Evolutionary conservation across 2,888 invertebrate genomes (phyloP).

Genomic region (Tortricodes alternella): DNA sequence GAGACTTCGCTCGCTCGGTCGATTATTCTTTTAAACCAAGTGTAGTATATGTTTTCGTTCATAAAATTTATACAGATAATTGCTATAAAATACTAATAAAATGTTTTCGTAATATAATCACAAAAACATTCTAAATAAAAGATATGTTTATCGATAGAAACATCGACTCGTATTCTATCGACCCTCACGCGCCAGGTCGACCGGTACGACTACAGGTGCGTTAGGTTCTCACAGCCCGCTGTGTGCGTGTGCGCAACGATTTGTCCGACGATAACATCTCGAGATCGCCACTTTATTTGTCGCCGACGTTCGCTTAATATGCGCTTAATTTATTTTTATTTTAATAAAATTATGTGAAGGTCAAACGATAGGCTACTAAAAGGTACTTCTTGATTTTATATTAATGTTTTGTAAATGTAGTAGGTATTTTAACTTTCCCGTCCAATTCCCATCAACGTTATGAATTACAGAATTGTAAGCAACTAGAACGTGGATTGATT

Average conservation of each 20-base stretch:
- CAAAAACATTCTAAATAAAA: slow-evolving; percentile 19
- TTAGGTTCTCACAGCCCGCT: slow-evolving; percentile 68
- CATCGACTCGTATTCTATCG: slow-evolving; percentile 38
- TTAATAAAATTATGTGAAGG: slow-evolving; percentile 3
- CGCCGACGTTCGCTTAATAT: slow-evolving; percentile 20
- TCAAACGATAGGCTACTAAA: background rate
- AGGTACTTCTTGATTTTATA: background rate
- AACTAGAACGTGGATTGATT: too few relatives aligned
- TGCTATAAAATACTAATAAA: background rate
- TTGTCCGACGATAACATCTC: slow-evolving; percentile 64
- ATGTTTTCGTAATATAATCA: background rate
- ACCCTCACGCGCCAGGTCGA: slow-evolving; percentile 44
- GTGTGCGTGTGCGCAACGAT: slow-evolving; percentile 58
- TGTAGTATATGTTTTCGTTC: too few relatives aligned
- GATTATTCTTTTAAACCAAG: too few relatives aligned
- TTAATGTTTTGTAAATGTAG: too few relatives aligned
- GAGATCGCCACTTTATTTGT: slow-evolving; percentile 60
- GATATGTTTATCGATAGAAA: slow-evolving; percentile 34
- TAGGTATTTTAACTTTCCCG: too few relatives aligned
- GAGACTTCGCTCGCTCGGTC: too few relatives aligned
- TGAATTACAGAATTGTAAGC: too few relatives aligned
- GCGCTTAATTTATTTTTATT: slow-evolving; percentile 1
- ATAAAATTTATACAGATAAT: too few relatives aligned
- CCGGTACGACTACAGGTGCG: slow-evolving; percentile 71
- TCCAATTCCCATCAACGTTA: too few relatives aligned